Evolutionary conservation across 2,797 vertebrate species (phyloP).

Genomic region (Epinephelus malabaricus): DNA sequence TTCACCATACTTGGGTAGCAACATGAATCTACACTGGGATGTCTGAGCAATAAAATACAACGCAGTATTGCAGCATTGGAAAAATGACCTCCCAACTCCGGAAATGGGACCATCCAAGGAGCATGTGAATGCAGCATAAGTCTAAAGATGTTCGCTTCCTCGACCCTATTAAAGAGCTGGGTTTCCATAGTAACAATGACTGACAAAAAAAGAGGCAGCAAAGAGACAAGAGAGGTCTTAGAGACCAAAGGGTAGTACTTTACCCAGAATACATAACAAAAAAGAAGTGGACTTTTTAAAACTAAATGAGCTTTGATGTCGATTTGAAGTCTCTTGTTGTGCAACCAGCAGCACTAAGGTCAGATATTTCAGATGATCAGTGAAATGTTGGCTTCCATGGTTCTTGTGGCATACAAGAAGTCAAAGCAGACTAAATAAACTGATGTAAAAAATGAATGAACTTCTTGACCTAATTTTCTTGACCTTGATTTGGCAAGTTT

Average conservation of each 20-base stretch:
- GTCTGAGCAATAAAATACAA: too few species aligned
- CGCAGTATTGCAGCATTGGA: too few species aligned
- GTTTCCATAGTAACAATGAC: background rate
- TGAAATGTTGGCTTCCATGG: slow-evolving; percentile 12
- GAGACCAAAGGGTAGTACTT: background rate
- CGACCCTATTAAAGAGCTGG: background rate
- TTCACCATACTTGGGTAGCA: too few species aligned
- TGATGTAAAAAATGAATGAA: background rate
- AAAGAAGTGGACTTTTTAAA: background rate
- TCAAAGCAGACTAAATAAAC: background rate
- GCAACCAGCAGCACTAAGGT: slow-evolving; percentile 10
- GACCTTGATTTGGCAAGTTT: background rate
- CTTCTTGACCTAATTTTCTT: background rate
- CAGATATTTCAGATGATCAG: slow-evolving; percentile 4
- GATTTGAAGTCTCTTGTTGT: slow-evolving; percentile 8
- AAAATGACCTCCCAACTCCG: too few species aligned
- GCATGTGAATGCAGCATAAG: too few species aligned
- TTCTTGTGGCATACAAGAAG: background rate
- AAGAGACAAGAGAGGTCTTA: background rate
- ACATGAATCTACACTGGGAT: too few species aligned
- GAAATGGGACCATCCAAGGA: too few species aligned
- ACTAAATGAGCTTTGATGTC: slow-evolving; percentile 27
- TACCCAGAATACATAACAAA: slow-evolving; percentile 7
- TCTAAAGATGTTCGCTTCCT: background rate
- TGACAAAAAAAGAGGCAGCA: background rate